Percentiles rank a stretch among this genome's conserved stretches.
phyloP scores from a whole-genome alignment of 1,140 invertebrate species.

The Archegozetes longisetosus region DNA sequence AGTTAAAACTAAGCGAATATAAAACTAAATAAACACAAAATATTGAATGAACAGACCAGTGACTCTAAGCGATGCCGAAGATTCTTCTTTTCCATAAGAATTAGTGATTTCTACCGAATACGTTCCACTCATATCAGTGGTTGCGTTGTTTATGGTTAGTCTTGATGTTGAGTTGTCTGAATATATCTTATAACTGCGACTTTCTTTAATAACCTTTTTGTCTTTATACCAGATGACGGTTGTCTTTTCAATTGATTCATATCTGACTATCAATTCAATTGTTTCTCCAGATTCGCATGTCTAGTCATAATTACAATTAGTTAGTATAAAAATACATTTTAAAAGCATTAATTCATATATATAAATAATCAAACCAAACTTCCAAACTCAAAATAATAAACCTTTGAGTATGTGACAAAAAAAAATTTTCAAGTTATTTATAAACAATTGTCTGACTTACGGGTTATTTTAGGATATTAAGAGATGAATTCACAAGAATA shows the following conservation, averaged over 20 bases:
- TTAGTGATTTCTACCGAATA: conserved; percentile 65
- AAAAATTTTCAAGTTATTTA: no score
- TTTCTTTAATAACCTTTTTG: conserved; percentile 48
- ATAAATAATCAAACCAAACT: neutral
- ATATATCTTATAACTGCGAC: conserved; percentile 44
- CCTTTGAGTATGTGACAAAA: no score
- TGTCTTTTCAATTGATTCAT: conserved; percentile 37
- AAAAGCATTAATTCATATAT: neutral
- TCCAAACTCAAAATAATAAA: neutral
- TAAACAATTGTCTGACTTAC: no score
- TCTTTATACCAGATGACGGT: conserved; percentile 73
- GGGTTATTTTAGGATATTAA: no score
- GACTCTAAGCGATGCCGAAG: conserved; percentile 52
- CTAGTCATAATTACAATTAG: no score
- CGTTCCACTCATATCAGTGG: conserved; percentile 48
- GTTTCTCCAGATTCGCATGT: conserved; percentile 48
- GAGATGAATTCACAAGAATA: no score
- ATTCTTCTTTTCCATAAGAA: conserved; percentile 64
- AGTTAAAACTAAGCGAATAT: no score
- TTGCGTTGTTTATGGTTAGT: conserved; percentile 50
- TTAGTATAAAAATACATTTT: no score
- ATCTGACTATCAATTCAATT: conserved; percentile 52
- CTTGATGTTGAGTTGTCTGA: conserved; percentile 66
- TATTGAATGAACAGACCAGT: no score
- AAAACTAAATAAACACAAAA: no score